Conservation (phyloP, 2,113 vertebrate species). For the Eulacestoma nigropectus region DNA sequence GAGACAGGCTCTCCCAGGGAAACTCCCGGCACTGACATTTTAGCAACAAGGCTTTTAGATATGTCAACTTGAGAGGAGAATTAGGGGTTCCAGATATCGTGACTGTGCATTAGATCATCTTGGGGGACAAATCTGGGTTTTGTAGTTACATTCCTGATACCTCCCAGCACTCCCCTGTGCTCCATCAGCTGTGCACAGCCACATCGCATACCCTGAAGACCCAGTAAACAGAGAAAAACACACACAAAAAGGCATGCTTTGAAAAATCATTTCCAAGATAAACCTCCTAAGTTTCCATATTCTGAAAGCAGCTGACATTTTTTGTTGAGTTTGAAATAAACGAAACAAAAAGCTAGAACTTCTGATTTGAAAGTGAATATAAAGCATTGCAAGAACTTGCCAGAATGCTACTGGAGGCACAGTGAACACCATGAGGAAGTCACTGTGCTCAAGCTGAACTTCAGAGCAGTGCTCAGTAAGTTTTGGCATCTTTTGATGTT, state of each 20-base stretch:
- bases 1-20: slow-evolving; percentile 41
- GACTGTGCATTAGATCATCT: background rate
- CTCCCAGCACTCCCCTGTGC: background rate
- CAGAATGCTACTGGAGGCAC: background rate
- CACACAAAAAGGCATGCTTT: background rate
- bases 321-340: background rate
- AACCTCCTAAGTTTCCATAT: background rate
- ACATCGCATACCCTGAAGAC: background rate
- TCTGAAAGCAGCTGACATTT: background rate
- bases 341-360: background rate
- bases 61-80: background rate
- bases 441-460: background rate
- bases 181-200: background rate
- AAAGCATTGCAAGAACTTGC: background rate
- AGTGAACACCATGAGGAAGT: background rate
- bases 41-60: slow-evolving; percentile 1
- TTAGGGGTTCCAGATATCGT: slow-evolving; percentile 7
- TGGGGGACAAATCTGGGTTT: background rate
- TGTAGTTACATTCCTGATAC: background rate
- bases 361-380: background rate
- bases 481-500: slow-evolving; percentile 27
- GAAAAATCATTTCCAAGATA: background rate
- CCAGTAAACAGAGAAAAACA: background rate
- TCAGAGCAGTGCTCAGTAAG: background rate
- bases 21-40: slow-evolving; percentile 18